Base-by-base conservation (phyloP, 2,113 vertebrate species). In the Pristiophorus japonicus region DNA sequence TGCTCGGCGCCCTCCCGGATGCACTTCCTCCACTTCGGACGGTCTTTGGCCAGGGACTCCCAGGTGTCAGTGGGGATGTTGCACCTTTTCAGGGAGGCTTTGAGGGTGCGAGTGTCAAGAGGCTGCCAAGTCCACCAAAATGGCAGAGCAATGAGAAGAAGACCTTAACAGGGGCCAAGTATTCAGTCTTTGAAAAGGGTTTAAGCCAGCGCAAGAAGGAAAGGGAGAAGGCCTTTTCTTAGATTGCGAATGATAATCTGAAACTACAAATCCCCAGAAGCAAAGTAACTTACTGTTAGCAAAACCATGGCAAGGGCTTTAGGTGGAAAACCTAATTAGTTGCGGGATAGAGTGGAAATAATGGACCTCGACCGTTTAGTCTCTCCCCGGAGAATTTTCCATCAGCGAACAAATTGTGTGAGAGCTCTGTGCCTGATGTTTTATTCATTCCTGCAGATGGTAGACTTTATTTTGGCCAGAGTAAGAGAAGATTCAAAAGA, bases 361-460 rank as follows among this genome's bases (percentile, higher is more conserved):
- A 97, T 97, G 97, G 96, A 96, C 96, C 92, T 91, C 95, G n/a
- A 96, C 96, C 95, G 84, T 87, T 95, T 42, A 95, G 95, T 92
- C 14, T 95, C 94, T 96, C 95, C 96, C 51, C 96, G 96, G 96
- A 95, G 87, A 7, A 92, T 75, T 95, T 62, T 95, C 75, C 20
- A 91, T 95, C 67, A 75, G 66, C 84, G 96, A 96, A 96, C 95
- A 95, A 78, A 38, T 78, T 84, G 45, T 59, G 55, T 96, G 95
- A 96, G 96, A 96, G 47, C 95, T 66, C 51, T 95, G 65, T 95
- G 59, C 66, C 62, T 65, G 59, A 93, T 93, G n/a, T 93, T 66
- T 93, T 66, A 93, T 93, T 93, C 91, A 93, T 65, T 93, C 91
- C n/a, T 45, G 4, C 62, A 97, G 97, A 97, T 97, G 97, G 97